Base-by-base conservation (phyloP, 1,140 invertebrate genomes). In the Pogonognathellus flavescens region DNA sequence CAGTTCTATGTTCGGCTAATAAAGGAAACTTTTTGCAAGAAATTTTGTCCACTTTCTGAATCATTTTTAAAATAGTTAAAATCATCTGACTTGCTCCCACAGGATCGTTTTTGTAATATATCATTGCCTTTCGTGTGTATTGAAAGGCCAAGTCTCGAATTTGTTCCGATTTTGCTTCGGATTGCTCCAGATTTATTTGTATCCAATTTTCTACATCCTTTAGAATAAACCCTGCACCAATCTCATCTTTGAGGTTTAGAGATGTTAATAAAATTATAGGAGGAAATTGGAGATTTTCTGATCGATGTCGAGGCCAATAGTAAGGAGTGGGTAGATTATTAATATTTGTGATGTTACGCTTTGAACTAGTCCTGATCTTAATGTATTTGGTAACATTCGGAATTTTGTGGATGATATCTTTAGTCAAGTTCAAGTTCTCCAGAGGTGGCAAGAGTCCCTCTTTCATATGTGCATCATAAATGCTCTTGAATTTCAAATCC, bases 21-120 rank as follows among this genome's bases (percentile, higher is more conserved):
- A 50, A 0, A 11, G 86, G 83, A 66, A 5, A 76, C n/a, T 52
- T 49, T 49, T 16, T 8, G 14, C 13, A 18, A 0, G 57, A n/a
- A 20, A 84, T 53, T 9, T 66, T 16, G 13, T 86, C 86, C 10
- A 72, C 7, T 20, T 80, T 13, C n/a, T 84, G 6, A n/a, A 86
- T 52, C 1, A 84, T 66, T 8, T 84, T 82, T 10, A 86, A 59
- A 9, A 49, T 4, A 13, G 60, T 22, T 8, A 86, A 16, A 11
- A 84, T 13, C 41, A 86, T 59, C 0, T 76, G 25, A 66, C 72
- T 81, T 0, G 11, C 20, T 5, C 70, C 70, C 18, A 82, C n/a
- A 0, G 86, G 82, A 22, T 86, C 86, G 2, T 76, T 14, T 50
- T 49, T 50, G 70, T 76, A 76, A 7, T 76, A 76, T 18, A 0